These are phyloP conservation scores for Beris chalybata DNA, from an alignment of 2,888 invertebrate species.

Conservation along the genomic window DNA sequence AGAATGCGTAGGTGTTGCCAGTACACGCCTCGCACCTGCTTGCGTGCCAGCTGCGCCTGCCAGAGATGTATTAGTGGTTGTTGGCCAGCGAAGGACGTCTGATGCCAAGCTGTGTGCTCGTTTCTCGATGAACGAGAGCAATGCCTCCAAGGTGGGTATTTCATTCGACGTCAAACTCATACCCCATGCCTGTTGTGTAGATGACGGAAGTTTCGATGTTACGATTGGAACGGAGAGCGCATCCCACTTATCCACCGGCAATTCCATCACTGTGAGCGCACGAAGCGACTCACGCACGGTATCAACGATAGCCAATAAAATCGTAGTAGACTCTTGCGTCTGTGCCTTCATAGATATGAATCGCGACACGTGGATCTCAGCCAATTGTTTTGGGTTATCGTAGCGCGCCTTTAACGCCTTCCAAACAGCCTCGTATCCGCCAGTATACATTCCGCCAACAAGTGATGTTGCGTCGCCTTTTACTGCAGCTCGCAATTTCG, in stretches of 20 bases:
- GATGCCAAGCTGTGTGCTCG: not conserved
- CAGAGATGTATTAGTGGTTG: not conserved
- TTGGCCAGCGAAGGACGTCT: not conserved
- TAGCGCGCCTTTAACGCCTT: not conserved
- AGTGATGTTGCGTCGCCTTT: not conserved
- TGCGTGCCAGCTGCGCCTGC: not conserved
- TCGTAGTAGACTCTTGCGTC: not conserved
- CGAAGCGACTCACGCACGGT: not conserved
- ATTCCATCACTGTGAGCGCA: not conserved
- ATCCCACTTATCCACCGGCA: not conserved
- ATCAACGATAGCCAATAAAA: not conserved
- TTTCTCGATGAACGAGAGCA: not conserved
- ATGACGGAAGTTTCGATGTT: not conserved
- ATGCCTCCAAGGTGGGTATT: not conserved
- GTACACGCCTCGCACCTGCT: not conserved
- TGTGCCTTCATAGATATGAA: not conserved
- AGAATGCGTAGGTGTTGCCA: not conserved
- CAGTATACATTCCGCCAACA: not conserved
- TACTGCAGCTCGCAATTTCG: no score
- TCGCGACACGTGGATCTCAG: not conserved
- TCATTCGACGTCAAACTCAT: not conserved
- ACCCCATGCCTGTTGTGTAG: not conserved
- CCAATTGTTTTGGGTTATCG: not conserved
- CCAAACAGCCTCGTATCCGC: not conserved
- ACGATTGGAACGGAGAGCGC: not conserved